phyloP scores from a whole-genome alignment of 2,797 vertebrate species.

The Sebastiscus albofasciatus region DNA sequence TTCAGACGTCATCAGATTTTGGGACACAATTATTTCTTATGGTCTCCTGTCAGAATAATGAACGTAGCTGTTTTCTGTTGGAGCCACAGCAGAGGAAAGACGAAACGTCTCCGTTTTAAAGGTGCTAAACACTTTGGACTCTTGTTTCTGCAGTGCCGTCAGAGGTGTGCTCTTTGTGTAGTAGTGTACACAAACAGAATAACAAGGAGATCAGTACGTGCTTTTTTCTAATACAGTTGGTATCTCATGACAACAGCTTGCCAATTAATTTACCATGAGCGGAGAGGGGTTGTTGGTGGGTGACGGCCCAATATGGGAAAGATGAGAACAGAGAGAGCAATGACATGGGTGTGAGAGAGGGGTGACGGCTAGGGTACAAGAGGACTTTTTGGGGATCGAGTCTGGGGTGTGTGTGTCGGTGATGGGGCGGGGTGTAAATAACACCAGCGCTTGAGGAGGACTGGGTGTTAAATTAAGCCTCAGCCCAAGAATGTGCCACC shows the following conservation, averaged over 20 bases:
- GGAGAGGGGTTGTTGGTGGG: slow-evolving; percentile 5
- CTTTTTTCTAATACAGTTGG: slow-evolving; percentile 33
- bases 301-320: not conserved
- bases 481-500: slow-evolving; percentile 54
- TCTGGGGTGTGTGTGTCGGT: not conserved
- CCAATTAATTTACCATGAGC: slow-evolving; percentile 64
- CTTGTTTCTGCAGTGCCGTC: not conserved
- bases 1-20: not conserved
- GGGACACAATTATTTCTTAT: not conserved
- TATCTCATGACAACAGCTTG: slow-evolving; percentile 48
- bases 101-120: not conserved
- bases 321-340: not conserved
- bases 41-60: not conserved
- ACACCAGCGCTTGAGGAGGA: slow-evolving; percentile 21
- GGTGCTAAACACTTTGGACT: not conserved
- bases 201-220: slow-evolving; percentile 13
- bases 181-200: not conserved
- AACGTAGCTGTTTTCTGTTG: not conserved
- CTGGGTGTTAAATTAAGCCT: slow-evolving; percentile 59
- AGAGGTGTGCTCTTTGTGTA: not conserved
- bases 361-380: not conserved
- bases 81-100: not conserved
- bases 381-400: slow-evolving; percentile 10
- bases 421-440: slow-evolving; percentile 42
- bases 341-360: slow-evolving; percentile 2